These are phyloP conservation scores for Ochotona curzoniae DNA, from an alignment of 2,113 vertebrate species.

Conservation along the genomic window DNA sequence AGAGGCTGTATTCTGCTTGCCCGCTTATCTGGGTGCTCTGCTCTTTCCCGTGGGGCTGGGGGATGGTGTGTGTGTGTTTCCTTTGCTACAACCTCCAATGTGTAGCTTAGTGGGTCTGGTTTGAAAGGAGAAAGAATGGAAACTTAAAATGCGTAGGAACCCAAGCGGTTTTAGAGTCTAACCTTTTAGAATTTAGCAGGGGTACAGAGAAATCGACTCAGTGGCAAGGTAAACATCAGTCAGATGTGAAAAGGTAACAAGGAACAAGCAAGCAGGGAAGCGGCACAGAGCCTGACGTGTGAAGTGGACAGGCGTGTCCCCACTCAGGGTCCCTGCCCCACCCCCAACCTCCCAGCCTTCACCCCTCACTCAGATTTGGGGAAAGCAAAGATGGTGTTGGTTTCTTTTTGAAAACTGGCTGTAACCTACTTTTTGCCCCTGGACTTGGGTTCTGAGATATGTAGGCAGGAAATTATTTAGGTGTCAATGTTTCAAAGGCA, in stretches of 20 bases:
- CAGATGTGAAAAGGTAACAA: constrained; percentile 40
- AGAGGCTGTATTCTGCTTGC: constrained; percentile 24
- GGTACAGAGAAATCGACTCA: background rate
- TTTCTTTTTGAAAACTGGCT: constrained; percentile 3
- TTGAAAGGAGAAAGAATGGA: constrained; percentile 53
- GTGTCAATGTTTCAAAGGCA: constrained; percentile 66
- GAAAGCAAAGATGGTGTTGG: background rate
- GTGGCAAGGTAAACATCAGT: background rate
- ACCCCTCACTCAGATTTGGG: background rate
- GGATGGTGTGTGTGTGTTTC: background rate
- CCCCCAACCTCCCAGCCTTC: no score
- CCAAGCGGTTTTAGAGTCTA: background rate
- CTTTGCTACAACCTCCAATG: background rate
- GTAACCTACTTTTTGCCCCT: background rate
- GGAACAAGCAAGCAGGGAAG: background rate
- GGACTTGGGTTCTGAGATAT: constrained; percentile 59
- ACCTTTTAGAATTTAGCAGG: constrained; percentile 5
- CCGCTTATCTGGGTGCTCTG: background rate
- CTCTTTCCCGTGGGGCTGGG: background rate
- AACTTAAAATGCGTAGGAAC: constrained; percentile 46
- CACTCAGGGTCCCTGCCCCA: no score
- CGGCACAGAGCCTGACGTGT: background rate
- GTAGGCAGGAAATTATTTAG: constrained; percentile 75
- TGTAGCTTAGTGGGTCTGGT: constrained; percentile 57
- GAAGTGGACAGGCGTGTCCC: no score